These are phyloP conservation scores for Melanotaenia maccullochi DNA, from an alignment of 2,797 vertebrate genomes.

Conservation along the genomic window DNA sequence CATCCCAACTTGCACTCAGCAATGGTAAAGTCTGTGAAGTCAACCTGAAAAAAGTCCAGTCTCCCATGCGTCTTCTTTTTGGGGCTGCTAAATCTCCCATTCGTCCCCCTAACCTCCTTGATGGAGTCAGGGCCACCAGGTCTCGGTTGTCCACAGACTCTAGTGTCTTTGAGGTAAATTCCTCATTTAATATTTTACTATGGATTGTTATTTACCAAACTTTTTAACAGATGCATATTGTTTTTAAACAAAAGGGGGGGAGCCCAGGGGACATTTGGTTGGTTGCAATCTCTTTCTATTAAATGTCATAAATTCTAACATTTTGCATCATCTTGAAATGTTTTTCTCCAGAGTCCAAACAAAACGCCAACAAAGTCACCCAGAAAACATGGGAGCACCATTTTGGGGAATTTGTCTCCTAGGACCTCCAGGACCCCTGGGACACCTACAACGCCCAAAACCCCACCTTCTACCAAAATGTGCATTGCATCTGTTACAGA, in stretches of 20 bases:
- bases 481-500: constrained; percentile 33
- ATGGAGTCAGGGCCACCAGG: constrained; percentile 56
- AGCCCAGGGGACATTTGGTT: background rate
- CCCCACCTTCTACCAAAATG: constrained; percentile 41
- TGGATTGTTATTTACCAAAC: background rate
- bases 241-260: background rate
- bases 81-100: constrained; percentile 82
- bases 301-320: constrained; percentile 3
- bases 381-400: constrained; percentile 46
- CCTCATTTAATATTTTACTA: background rate
- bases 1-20: constrained; percentile 70
- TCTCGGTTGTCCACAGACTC: constrained; percentile 70
- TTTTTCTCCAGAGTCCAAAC: constrained; percentile 70
- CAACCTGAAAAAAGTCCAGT: constrained; percentile 72
- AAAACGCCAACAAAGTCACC: constrained; percentile 83
- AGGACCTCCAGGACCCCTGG: constrained; percentile 37
- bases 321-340: background rate
- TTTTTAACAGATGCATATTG: background rate
- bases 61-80: constrained; percentile 92
- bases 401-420: constrained; percentile 46
- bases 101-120: constrained; percentile 37
- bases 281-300: background rate
- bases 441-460: constrained; percentile 49
- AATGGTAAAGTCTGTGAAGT: constrained; percentile 56
- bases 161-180: constrained; percentile 84